phyloP scores from a whole-genome alignment of 23 tunicate species.

The Pegea sp. region DNA sequence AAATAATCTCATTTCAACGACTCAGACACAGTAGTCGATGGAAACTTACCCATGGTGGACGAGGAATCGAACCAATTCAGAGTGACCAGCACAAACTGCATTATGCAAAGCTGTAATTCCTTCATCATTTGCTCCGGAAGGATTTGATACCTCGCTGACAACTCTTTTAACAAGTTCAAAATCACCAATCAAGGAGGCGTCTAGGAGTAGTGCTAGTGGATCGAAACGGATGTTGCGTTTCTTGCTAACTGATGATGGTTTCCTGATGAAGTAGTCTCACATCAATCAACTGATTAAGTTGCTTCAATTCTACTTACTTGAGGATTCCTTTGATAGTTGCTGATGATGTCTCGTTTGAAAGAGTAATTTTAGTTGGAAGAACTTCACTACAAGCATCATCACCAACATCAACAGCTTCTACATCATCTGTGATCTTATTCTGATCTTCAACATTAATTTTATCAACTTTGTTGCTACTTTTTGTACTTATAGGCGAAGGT shows the following conservation, averaged over 20 bases:
- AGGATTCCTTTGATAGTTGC: conserved; percentile 66
- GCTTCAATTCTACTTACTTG: conserved; percentile 10
- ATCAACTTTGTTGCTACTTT: background rate
- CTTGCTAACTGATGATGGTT: conserved; percentile 15
- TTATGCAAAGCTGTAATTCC: conserved; percentile 97
- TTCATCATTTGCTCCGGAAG: conserved; percentile 93
- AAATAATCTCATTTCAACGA: too few relatives aligned
- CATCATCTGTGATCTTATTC: conserved; percentile 2
- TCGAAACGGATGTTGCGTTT: conserved; percentile 49
- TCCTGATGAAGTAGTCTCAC: too few relatives aligned
- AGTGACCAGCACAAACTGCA: conserved; percentile 96
- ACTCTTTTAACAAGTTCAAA: conserved; percentile 58
- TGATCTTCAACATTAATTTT: conserved; percentile 3
- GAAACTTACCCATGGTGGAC: conserved; percentile 73
- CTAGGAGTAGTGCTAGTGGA: conserved; percentile 86
- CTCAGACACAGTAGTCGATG: too few relatives aligned
- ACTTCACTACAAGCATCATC: conserved; percentile 9
- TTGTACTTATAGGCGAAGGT: too few relatives aligned
- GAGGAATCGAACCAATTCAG: conserved; percentile 73
- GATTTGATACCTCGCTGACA: conserved; percentile 42
- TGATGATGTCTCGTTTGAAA: conserved; percentile 1
- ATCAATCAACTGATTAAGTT: too few relatives aligned
- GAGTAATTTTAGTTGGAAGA: background rate
- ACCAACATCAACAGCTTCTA: conserved; percentile 2
- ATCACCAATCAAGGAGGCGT: conserved; percentile 89